Base-by-base conservation (phyloP, 2,113 vertebrate species). In the Etheostoma spectabile region DNA sequence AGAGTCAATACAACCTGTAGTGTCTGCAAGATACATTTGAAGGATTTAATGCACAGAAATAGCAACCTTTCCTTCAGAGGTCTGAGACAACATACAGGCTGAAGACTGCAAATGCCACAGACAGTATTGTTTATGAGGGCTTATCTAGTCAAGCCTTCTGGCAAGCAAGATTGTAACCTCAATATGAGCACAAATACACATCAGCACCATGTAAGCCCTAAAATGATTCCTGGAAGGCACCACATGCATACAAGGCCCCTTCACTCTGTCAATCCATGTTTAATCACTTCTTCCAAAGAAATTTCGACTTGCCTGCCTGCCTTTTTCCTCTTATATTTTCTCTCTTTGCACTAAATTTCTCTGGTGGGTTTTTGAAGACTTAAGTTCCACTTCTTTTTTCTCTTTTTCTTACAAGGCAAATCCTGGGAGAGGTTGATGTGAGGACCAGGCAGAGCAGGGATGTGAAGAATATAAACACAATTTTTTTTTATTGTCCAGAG, bases 381-480 rank as follows among this genome's bases (percentile, higher is more conserved):
- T 86, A 88, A 90, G 84, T 89, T 87, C 87, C 77, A 46, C 73
- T 86, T 74, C 66, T 68, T 84, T 19, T 83, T 85, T 79, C 87
- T 77, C 68, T 63, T 71, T 88, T 85, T 86, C 87, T 88, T 89
- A 93, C 91, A 94, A 91, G 90, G 89, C 93, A 94, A 95, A 94
- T 91, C 91, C 93, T 84, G 89, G 24, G 74, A 88, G 88, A 85
- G 91, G 94, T 89, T 94, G 87, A 92, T 94, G 90, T 95, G 93
- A 94, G 94, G 95, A 95, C 91, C 85, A 91, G 91, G 95, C 94
- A 92, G 90, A 90, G 95, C 92, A 92, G 93, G 86, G 87, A 89
- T 93, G 94, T 93, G 93, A 93, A 94, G 95, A 95, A 96, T 95
- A 97, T 96, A 97, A 97, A 97, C 96, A 96, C 96, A 66, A 74